phyloP scores from a whole-genome alignment of 2,797 vertebrate species.

The Lacerta agilis region DNA sequence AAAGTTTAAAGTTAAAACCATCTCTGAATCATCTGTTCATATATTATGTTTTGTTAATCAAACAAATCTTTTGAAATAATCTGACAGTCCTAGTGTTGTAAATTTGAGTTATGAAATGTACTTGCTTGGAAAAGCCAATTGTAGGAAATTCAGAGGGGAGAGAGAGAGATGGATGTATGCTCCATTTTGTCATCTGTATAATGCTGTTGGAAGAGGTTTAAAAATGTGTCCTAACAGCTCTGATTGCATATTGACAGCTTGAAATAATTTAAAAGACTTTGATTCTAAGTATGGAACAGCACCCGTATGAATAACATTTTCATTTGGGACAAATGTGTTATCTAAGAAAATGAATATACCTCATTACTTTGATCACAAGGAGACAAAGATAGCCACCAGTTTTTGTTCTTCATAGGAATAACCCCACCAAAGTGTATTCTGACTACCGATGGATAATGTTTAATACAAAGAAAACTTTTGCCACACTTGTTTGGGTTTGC shows the following conservation, averaged over 20 bases:
- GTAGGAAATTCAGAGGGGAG: background rate
- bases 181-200: background rate
- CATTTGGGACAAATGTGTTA: slow-evolving; percentile 17
- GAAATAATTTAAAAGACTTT: slow-evolving; percentile 19
- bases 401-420: background rate
- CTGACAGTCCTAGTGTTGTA: slow-evolving; percentile 4
- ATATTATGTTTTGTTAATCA: slow-evolving; percentile 30
- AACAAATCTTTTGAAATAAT: slow-evolving; percentile 5
- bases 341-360: background rate
- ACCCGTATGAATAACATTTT: background rate
- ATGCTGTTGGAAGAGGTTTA: slow-evolving; percentile 1
- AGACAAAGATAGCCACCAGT: background rate
- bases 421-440: slow-evolving; percentile 41
- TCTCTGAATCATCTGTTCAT: slow-evolving; percentile 21
- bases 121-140: background rate
- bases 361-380: background rate
- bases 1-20: slow-evolving; percentile 24
- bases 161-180: background rate
- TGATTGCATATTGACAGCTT: background rate
- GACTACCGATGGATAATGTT: slow-evolving; percentile 46
- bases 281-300: slow-evolving; percentile 13
- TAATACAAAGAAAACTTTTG: slow-evolving; percentile 31
- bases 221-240: slow-evolving; percentile 3
- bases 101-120: slow-evolving; percentile 2
- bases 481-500: background rate